These are phyloP conservation scores for Julus scanicus DNA, from an alignment of 2,888 invertebrate species.

Conservation along the genomic window DNA sequence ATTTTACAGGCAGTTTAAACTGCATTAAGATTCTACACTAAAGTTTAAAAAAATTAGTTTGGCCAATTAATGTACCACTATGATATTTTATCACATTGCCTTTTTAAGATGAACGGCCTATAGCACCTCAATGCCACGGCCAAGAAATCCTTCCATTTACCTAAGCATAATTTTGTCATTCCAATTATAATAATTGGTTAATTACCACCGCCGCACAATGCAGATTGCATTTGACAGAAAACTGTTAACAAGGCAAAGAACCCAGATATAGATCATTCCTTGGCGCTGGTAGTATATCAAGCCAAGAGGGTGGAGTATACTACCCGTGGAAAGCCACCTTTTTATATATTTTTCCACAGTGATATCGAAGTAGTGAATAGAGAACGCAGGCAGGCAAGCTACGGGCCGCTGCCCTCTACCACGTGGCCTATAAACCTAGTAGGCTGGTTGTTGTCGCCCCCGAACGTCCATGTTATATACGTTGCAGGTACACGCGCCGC, in stretches of 20 bases:
- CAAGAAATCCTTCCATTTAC: not conserved
- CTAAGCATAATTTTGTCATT: not conserved
- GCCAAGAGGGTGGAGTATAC: not conserved
- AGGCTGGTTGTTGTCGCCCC: slow-evolving; percentile 50
- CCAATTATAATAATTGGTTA: not conserved
- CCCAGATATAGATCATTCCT: not conserved
- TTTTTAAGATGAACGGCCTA: not conserved
- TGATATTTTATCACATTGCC: not conserved
- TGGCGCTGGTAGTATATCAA: not conserved
- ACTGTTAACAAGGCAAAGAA: not conserved
- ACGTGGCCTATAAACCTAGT: slow-evolving; percentile 54
- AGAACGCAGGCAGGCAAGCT: slow-evolving; percentile 28
- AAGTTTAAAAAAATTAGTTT: not conserved
- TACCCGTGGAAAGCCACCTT: not conserved
- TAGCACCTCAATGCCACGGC: not conserved
- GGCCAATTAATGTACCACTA: not conserved
- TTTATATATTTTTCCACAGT: not conserved
- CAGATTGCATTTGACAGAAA: not conserved
- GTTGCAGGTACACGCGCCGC: not conserved
- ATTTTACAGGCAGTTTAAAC: too few relatives aligned
- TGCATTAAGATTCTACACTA: not conserved
- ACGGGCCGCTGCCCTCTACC: slow-evolving; percentile 51
- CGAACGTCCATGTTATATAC: not conserved
- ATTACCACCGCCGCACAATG: not conserved
- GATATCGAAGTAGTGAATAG: not conserved